A percentile compares a stretch with the other conserved stretches of the same genome.
Evolutionary conservation across 2,797 vertebrate species (phyloP).

Genomic region (Enteromius viviparus): DNA sequence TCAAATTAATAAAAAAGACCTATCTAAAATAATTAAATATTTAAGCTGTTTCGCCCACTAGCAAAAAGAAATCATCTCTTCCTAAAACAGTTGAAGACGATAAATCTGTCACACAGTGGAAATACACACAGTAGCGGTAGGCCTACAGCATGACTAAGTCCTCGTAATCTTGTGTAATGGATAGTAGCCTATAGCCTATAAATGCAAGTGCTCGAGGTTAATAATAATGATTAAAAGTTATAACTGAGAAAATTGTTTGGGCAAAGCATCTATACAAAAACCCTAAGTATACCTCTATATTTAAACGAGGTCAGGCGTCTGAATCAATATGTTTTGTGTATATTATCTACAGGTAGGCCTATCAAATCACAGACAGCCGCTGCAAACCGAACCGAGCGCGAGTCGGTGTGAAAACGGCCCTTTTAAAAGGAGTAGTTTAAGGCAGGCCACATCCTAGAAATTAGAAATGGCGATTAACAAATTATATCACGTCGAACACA

Average conservation of each 20-base stretch:
- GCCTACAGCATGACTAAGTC: not conserved
- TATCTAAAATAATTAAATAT: not conserved
- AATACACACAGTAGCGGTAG: conserved; percentile 8
- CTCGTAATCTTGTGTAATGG: not conserved
- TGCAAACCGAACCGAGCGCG: not conserved
- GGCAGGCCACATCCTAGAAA: not conserved
- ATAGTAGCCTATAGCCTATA: not conserved
- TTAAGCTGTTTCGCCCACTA: not conserved
- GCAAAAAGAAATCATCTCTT: not conserved
- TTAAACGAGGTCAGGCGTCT: not conserved
- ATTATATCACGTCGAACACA: not conserved
- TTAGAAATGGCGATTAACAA: not conserved
- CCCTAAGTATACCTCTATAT: not conserved
- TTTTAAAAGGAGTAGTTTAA: not conserved
- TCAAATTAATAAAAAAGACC: not conserved
- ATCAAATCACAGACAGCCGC: not conserved
- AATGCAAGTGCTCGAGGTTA: not conserved
- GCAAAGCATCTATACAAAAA: not conserved
- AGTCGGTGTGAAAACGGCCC: not conserved
- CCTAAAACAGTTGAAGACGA: conserved; percentile 11
- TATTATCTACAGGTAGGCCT: not conserved
- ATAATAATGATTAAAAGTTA: not conserved
- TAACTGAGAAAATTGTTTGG: not conserved
- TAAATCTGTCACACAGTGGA: conserved; percentile 32
- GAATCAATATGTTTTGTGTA: not conserved